Base-by-base conservation (phyloP, 2,888 invertebrate species). In the Parascotia fuliginaria region DNA sequence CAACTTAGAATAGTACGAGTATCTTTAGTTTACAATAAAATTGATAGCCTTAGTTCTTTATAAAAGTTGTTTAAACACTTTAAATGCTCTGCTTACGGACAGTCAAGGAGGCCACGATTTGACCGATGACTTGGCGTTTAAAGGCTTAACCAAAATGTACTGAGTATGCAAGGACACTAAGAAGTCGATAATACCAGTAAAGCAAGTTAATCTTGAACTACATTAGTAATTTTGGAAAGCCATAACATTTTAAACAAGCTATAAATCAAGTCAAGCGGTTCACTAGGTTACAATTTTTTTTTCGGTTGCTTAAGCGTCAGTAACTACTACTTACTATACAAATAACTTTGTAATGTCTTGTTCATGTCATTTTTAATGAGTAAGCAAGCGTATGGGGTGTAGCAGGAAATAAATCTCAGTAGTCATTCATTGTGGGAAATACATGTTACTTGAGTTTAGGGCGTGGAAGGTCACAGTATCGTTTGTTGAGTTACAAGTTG, bases 371-470 rank as follows among this genome's bases (percentile, higher is more conserved):
- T 53, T 54, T 43, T 53, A 65, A 60, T 50, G 63, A 53, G 40
- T 33, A 24, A 58, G 28, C 34, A 29, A 15, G 29, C 19, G 27
- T 43, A 45, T 43, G 44, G 37, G 45, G 53, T 57, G 45, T 52
- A 55, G 44, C 55, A 65, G 73, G 67, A 75, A 67, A 64, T 67
- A 67, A 57, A 62, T 65, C 50, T 55, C 42, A 24, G 51, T 43
- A 37, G 48, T 39, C 48, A 59, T 59, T 59, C 49, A 56, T 60
- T 56, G 56, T 65, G 61, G 44, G 64, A 58, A 67, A 70, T 43
- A 55, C 43, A 53, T 39, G 14, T 29, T 14, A 58, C 61, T 61
- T 6, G 41, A 56, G 44, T 32, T 60, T 51, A 53, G 64, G 66
- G 66, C 45, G 69, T 65, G 66, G 56, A 74, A 74, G 73, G 74